Evolutionary conservation across 2,797 vertebrate species (phyloP), one percentile per base, ranked within the genome.

Genomic region (Babyrousa celebensis): DNA sequence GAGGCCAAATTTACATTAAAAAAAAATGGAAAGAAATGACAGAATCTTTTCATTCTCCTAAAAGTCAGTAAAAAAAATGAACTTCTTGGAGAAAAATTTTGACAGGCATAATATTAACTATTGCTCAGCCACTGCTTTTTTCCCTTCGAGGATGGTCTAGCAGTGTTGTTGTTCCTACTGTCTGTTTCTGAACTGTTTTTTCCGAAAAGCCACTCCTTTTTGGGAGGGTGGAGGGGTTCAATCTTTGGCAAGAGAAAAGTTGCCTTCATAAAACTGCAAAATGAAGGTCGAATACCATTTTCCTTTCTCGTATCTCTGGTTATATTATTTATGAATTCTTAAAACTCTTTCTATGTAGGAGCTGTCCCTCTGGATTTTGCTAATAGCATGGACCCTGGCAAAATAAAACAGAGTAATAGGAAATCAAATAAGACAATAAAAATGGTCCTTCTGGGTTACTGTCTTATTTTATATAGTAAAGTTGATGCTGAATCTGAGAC

Each of bases 371-470:
- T 89, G 36, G 58, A 60, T n/a, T 96, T 95, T 68, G 70, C 84
- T 63, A 48, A 68, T 68, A 56, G 75, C 6, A 32, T 3, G 58
- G 32, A 52, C 23, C 43, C 56, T 83, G 36, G 5, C 56, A 93
- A 85, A 11, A 18, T 11, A 3, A 96, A 74, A 80, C 58, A 97
- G 58, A 6, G 11, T 2, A 68, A 5, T 21, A 48, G 68, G 0
- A 62, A 96, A 83, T 86, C 58, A 52, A 97, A 89, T 16, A 80
- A 94, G 17, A 40, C 80, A 74, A 89, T 62, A 80, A 90, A 96
- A 94, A 3, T 43, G 1, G 6, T 70, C 48, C 48, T 74, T 68
- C 25, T 5, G 40, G 7, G 12, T 60, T 74, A 89, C 17, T 29
- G 14, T 71, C 77, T 90, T 40, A 70, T 18, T 85, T 89, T 80